These are phyloP conservation scores for Poicephalus gulielmi DNA, from an alignment of 2,113 vertebrate species.

Conservation along the genomic window DNA sequence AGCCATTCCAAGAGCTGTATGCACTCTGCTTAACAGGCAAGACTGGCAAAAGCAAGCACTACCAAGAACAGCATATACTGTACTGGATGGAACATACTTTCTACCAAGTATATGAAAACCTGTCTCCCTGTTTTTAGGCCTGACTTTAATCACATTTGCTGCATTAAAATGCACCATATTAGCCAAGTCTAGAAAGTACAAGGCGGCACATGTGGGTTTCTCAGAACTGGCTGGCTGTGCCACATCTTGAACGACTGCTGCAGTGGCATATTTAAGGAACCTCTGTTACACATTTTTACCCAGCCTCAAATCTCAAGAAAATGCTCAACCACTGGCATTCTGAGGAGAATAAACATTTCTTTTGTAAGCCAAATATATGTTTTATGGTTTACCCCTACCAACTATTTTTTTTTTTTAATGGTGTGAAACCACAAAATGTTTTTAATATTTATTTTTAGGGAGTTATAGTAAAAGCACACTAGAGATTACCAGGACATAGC, in stretches of 20 bases:
- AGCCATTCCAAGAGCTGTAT: not conserved
- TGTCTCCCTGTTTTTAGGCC: not conserved
- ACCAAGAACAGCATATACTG: not conserved
- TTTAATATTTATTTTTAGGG: slow-evolving; percentile 16
- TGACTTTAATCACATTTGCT: not conserved
- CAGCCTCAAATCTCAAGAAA: slow-evolving; percentile 1
- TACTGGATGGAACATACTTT: not conserved
- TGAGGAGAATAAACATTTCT: slow-evolving; percentile 21
- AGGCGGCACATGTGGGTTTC: not conserved
- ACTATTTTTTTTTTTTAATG: not conserved
- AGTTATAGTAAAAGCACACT: not conserved
- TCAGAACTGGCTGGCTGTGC: not conserved
- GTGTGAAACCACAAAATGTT: slow-evolving; percentile 28
- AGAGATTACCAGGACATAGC: not conserved
- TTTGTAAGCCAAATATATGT: slow-evolving; percentile 21
- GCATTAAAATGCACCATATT: not conserved
- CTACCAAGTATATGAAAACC: not conserved
- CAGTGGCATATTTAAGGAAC: not conserved
- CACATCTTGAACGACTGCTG: not conserved
- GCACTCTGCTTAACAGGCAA: not conserved
- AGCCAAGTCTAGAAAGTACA: not conserved
- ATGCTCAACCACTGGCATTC: not conserved
- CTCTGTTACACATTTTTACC: not conserved
- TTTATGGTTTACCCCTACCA: not conserved
- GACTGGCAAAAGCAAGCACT: not conserved